Conservation (phyloP, 2,113 vertebrate genomes). For the Phaetusa simplex region DNA sequence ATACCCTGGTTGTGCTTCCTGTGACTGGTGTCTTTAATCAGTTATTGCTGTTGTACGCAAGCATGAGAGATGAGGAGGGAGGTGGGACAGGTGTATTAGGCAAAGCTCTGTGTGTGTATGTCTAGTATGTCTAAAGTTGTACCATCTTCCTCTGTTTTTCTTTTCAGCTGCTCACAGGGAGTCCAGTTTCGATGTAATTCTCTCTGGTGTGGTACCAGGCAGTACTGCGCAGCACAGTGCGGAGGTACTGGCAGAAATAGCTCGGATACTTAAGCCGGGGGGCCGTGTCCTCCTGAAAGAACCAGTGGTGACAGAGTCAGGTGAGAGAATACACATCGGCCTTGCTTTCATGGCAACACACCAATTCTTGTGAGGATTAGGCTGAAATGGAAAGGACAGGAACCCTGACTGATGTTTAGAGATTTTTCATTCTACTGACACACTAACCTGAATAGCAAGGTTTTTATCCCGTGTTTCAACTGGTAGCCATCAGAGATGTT, state of each 20-base stretch:
- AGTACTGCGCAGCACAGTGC: conserved; percentile 76
- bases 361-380: neutral
- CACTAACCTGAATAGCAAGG: neutral
- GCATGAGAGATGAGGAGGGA: neutral
- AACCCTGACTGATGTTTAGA: accelerated
- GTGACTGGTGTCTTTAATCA: neutral
- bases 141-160: neutral
- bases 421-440: neutral
- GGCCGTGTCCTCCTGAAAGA: conserved; percentile 87
- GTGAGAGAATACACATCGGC: conserved; percentile 32
- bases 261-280: conserved; percentile 86
- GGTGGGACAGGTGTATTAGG: too few species aligned
- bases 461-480: neutral
- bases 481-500: neutral
- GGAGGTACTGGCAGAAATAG: conserved; percentile 85
- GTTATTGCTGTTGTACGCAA: neutral
- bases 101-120: neutral
- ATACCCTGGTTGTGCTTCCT: accelerated
- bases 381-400: neutral
- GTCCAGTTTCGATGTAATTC: conserved; percentile 84
- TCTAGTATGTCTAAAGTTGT: neutral
- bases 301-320: conserved; percentile 73
- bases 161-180: conserved; percentile 81
- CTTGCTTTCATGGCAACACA: neutral
- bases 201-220: conserved; percentile 83